Evolutionary conservation across 2,113 vertebrate genomes (phyloP), one percentile per base, ranked within the genome.

Genomic region (Eonycteris spelaea): DNA sequence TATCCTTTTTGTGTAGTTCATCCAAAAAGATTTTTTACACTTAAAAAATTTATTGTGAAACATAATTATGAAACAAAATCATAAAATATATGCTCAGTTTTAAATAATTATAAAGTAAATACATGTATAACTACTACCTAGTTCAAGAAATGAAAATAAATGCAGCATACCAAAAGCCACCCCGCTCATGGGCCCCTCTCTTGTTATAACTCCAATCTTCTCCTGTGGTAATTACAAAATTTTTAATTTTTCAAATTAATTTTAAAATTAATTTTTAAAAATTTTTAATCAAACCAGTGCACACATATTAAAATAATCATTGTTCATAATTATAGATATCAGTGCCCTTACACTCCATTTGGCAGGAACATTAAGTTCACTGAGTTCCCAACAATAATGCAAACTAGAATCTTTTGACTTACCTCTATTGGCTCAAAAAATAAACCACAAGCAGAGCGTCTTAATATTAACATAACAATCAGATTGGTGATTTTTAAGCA

Each of bases 141-240:
- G 7, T 19, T 55, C 14, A 75, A 55, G 26, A 53, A 15, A 22
- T 19, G 57, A 70, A 43, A 38, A 51, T 51, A 51, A 71, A 51
- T 11, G 4, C 38, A 74, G 18, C 14, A 63, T 7, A 18, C 1
- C 3, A 15, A 55, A 45, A 40, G 15, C 14, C 15, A 5, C 4
- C 3, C 4, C 4, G 3, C 8, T 59, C 11, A 12, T 18, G 6
- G 16, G 12, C 12, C 15, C 16, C 13, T 24, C 7, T 5, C 15
- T 67, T 8, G 14, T n/a, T 15, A 77, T 3, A 55, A 30, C 2
- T 18, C 24, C 43, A 61, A 7, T 1, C n/a, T 0, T 40, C 26
- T 26, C 19, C 6, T 19, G 13, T 12, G 16, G 43, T 15, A 65
- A 43, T 12, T 24, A 65, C n/a, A n/a, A n/a, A n/a, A n/a, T n/a